phyloP scores from a whole-genome alignment of 1,140 invertebrate genomes.

The Rhyacophila brunnea region DNA sequence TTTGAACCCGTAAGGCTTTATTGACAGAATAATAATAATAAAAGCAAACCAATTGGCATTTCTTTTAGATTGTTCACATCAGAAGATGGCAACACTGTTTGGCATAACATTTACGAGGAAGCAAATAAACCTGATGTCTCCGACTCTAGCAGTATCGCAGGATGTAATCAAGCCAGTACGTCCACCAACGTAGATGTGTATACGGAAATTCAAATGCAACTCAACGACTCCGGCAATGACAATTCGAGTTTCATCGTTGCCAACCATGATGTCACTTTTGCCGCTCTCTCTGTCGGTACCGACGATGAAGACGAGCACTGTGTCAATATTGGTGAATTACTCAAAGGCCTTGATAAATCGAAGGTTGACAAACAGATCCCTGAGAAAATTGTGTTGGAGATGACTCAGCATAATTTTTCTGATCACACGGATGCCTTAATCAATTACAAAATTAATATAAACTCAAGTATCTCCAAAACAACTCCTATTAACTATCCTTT shows the following conservation, averaged over 20 bases:
- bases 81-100: conserved; percentile 30
- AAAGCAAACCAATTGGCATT: not conserved
- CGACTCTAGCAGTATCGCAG: conserved; percentile 2
- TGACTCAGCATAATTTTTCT: conserved; percentile 8
- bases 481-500: too few relatives aligned
- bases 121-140: conserved; percentile 24
- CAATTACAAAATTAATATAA: conserved; percentile 18
- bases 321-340: conserved; percentile 17
- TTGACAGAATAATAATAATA: not conserved
- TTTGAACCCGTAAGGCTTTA: not conserved
- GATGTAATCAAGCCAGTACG: not conserved
- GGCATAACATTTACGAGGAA: conserved; percentile 32
- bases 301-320: conserved; percentile 26
- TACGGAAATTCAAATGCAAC: not conserved
- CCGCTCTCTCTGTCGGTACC: conserved; percentile 6
- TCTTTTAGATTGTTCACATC: conserved; percentile 30
- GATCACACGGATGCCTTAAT: conserved; percentile 31
- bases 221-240: not conserved
- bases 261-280: conserved; percentile 23
- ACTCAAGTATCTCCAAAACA: too few relatives aligned
- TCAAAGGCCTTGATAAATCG: conserved; percentile 4
- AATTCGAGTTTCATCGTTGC: not conserved
- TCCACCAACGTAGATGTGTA: not conserved
- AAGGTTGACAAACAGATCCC: conserved; percentile 5
- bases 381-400: conserved; percentile 9